Evolutionary conservation across 2,888 invertebrate species (phyloP).

Genomic region (Ophion costatus): DNA sequence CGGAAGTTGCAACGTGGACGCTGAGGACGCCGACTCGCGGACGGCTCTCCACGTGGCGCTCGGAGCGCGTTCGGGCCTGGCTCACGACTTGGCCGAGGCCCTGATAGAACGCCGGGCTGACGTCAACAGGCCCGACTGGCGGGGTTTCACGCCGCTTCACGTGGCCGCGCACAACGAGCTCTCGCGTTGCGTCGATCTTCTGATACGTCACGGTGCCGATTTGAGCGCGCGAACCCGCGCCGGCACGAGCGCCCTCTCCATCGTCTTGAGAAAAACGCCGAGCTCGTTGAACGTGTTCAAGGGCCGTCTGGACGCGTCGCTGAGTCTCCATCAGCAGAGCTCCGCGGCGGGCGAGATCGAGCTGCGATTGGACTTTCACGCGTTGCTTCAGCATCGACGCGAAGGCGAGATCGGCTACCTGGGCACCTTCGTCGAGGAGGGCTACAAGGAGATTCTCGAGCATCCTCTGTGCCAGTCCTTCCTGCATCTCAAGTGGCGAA

Average conservation of each 20-base stretch:
- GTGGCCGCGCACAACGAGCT: slow-evolving; percentile 94
- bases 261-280: slow-evolving; percentile 94
- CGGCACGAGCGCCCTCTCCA: slow-evolving; percentile 93
- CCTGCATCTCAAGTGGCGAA: slow-evolving; percentile 94
- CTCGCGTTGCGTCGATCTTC: slow-evolving; percentile 92
- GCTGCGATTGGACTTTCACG: slow-evolving; percentile 92
- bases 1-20: slow-evolving; percentile 91
- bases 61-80: slow-evolving; percentile 90
- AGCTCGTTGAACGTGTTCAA: slow-evolving; percentile 93
- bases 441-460: slow-evolving; percentile 93
- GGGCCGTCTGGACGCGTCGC: slow-evolving; percentile 92
- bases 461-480: slow-evolving; percentile 96
- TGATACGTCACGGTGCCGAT: slow-evolving; percentile 94
- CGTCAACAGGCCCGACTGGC: slow-evolving; percentile 93
- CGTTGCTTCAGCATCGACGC: slow-evolving; percentile 92
- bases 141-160: slow-evolving; percentile 94
- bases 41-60: slow-evolving; percentile 93
- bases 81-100: slow-evolving; percentile 92
- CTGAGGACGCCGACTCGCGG: slow-evolving; percentile 91
- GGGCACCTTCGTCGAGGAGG: slow-evolving; percentile 94
- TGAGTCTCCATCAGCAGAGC: slow-evolving; percentile 91
- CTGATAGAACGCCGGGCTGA: slow-evolving; percentile 92
- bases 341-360: slow-evolving; percentile 92
- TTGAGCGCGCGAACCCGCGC: slow-evolving; percentile 95
- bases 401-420: slow-evolving; percentile 94